Percentiles rank a stretch among this genome's conserved stretches.
Conservation (phyloP, 1,140 invertebrate species). For the Babylonia areolata region DNA sequence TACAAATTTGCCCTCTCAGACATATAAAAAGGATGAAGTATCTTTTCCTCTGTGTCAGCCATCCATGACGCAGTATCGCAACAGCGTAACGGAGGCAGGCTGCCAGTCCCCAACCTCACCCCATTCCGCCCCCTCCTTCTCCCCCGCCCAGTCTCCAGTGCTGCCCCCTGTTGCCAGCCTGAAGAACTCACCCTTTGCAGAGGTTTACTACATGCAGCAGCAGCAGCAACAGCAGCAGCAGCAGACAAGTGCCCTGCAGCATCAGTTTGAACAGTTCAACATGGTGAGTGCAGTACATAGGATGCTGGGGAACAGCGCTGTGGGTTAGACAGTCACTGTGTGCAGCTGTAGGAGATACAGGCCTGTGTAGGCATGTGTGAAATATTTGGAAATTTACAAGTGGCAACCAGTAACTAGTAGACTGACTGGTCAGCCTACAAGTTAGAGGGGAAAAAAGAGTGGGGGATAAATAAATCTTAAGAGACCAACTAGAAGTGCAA, state of each 20-base stretch:
- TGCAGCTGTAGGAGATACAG: no score
- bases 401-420: no score
- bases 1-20: no score
- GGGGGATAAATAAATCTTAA: no score
- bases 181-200: slow-evolving; percentile 69
- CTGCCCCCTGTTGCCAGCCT: slow-evolving; percentile 76
- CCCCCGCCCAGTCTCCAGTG: slow-evolving; percentile 78
- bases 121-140: slow-evolving; percentile 77
- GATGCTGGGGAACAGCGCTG: no score
- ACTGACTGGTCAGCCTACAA: no score
- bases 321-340: no score
- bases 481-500: no score
- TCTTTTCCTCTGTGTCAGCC: slow-evolving; percentile 59
- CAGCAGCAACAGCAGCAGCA: slow-evolving; percentile 84
- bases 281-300: slow-evolving; percentile 82
- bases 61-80: slow-evolving; percentile 76
- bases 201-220: slow-evolving; percentile 73
- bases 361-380: no score
- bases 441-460: no score
- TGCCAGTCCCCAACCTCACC: slow-evolving; percentile 79
- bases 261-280: slow-evolving; percentile 94
- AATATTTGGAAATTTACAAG: no score
- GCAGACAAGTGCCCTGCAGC: slow-evolving; percentile 84
- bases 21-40: no score
- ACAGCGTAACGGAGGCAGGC: slow-evolving; percentile 67